phyloP scores from a whole-genome alignment of 2,888 invertebrate species.

The Xestia sexstrigata region DNA sequence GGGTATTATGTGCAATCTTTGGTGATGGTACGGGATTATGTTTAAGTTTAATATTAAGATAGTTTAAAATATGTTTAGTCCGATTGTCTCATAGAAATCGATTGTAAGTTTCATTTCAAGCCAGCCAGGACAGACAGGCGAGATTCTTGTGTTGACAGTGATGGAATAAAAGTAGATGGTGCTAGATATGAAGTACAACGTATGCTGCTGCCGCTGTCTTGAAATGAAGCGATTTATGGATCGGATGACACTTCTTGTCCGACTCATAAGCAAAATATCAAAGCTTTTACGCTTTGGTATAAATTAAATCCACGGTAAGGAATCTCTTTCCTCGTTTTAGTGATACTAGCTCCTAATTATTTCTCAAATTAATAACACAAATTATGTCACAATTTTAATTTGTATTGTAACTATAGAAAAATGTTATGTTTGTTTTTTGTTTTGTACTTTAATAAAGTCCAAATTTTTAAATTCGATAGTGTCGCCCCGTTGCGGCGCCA shows the following conservation, averaged over 20 bases:
- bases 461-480: conserved; percentile 82
- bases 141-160: conserved; percentile 64
- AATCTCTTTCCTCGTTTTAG: conserved; percentile 89
- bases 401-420: conserved; percentile 83
- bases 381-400: conserved; percentile 88
- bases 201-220: conserved; percentile 79
- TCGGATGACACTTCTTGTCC: conserved; percentile 89
- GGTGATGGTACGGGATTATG: conserved; percentile 92
- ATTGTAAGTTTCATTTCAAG: conserved; percentile 87
- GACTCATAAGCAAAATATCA: conserved; percentile 79
- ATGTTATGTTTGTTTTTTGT: conserved; percentile 89
- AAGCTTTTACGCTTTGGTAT: conserved; percentile 73
- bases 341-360: conserved; percentile 90
- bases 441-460: conserved; percentile 84
- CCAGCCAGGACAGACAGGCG: conserved; percentile 77
- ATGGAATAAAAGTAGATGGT: conserved; percentile 76
- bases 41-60: conserved; percentile 82
- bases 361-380: conserved; percentile 88
- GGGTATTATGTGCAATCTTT: conserved; percentile 96
- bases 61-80: conserved; percentile 77
- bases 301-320: conserved; percentile 83
- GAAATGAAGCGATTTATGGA: conserved; percentile 87
- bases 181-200: conserved; percentile 75
- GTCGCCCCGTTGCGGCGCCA: conserved; percentile 74
- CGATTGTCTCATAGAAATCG: conserved; percentile 76